Percentiles rank a stretch among this genome's conserved stretches.
Evolutionary conservation across 2,888 invertebrate genomes (phyloP).

Genomic region (Erannis defoliaria): DNA sequence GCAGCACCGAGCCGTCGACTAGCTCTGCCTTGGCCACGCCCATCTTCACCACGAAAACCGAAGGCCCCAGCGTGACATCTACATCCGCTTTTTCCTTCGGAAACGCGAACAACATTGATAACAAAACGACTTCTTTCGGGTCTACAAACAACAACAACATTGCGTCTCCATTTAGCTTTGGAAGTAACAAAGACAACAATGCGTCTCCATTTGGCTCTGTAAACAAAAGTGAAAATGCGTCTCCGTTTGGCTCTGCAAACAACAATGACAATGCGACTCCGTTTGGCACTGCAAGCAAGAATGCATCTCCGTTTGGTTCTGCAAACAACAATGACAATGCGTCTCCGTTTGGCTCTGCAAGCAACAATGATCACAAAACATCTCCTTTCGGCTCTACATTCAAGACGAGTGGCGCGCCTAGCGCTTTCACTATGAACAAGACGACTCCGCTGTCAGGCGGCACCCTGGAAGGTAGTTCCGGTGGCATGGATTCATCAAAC

Average conservation of each 20-base stretch:
- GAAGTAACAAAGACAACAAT: background rate
- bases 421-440: slow-evolving; percentile 23
- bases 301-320: too few species aligned
- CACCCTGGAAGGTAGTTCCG: slow-evolving; percentile 8
- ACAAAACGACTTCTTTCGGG: background rate
- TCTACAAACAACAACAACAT: too few species aligned
- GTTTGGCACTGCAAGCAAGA: too few species aligned
- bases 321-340: too few species aligned
- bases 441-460: slow-evolving; percentile 1
- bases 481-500: slow-evolving; percentile 2
- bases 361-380: too few species aligned
- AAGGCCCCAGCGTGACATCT: slow-evolving; percentile 42
- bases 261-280: too few species aligned
- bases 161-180: background rate
- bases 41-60: slow-evolving; percentile 67
- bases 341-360: too few species aligned
- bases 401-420: slow-evolving; percentile 37
- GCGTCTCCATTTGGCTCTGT: slow-evolving; percentile 44
- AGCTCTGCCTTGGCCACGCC: slow-evolving; percentile 43
- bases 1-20: slow-evolving; percentile 32
- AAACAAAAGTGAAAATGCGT: too few species aligned
- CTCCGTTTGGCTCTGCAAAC: too few species aligned
- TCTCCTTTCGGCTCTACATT: slow-evolving; percentile 33
- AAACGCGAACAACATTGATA: slow-evolving; percentile 34
- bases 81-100: slow-evolving; percentile 64